Evolutionary conservation across 2,797 vertebrate species (phyloP), one percentile per base, ranked within the genome.

Genomic region (Malacoraja senta): DNA sequence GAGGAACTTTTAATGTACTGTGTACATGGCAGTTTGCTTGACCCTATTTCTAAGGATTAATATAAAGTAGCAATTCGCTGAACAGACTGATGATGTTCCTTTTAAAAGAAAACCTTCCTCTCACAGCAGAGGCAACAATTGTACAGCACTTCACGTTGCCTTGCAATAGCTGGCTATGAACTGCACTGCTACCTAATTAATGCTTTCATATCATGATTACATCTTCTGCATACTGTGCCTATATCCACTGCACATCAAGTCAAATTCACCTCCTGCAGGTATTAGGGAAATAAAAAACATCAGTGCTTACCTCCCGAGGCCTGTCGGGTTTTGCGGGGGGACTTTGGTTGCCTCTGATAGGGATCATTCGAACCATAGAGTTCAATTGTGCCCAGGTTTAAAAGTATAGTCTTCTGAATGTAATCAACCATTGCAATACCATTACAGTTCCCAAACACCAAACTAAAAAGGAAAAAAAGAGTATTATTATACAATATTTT

Each of bases 371-470:
- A 98, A 94, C 98, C 98, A 53, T 99, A 99, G 76, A 99, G 96
- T 94, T 99, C 99, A 93, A 99, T 95, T 35, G 98, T 98, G 94
- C 98, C 97, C 94, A 99, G 95, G 96, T 99, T 99, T 93, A 99
- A 97, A 8, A 99, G 96, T 10, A 98, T 97, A 0, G 98, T 97
- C 96, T 99, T 99, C 97, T 99, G 99, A 94, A 99, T 95, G 95
- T 98, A 99, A 97, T 99, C 99, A 94, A 99, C 98, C 95, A 99
- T 97, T 0, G 98, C 98, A 95, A 99, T 97, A 94, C 99, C 98
- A 80, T 98, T 99, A 94, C 97, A 98, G 95, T 99, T 99, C 94
- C 99, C 99, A 97, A 99, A 99, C 95, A 98, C 98, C 96, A 99
- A 98, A 94, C 99, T 99, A 95, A 84, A 94, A 94, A 94, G 53